phyloP scores from a whole-genome alignment of 2,113 vertebrate species.

The Phocoena phocoena region DNA sequence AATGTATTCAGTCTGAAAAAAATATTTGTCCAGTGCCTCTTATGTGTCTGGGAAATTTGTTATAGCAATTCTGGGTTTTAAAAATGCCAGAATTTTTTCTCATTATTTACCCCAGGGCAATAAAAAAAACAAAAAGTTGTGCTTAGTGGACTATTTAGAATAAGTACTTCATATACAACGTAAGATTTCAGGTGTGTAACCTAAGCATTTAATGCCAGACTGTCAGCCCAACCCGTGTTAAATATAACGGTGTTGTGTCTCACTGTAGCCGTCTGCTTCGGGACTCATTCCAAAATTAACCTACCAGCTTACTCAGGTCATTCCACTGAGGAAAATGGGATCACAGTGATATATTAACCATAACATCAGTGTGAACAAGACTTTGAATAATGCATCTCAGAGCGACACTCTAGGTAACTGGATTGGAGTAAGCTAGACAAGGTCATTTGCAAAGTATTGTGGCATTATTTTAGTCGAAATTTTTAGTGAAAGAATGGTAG shows the following conservation, averaged over 20 bases:
- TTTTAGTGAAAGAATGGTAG: background rate
- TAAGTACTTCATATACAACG: background rate
- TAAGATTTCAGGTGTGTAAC: background rate
- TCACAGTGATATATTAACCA: background rate
- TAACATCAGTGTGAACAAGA: background rate
- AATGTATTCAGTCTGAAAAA: background rate
- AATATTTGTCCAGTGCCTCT: background rate
- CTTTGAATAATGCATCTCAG: background rate
- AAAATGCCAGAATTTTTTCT: background rate
- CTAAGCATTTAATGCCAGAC: background rate
- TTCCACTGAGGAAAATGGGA: background rate
- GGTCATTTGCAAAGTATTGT: background rate
- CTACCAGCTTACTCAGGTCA: background rate
- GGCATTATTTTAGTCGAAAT: constrained; percentile 37
- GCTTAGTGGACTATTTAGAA: background rate
- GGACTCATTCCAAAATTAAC: background rate
- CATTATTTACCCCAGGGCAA: background rate
- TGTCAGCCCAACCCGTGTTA: background rate
- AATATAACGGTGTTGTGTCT: background rate
- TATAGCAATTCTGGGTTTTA: background rate
- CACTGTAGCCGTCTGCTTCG: background rate
- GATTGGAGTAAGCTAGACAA: background rate
- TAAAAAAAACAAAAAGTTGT: background rate
- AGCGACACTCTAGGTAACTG: background rate
- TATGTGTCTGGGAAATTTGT: background rate